Base-by-base conservation (phyloP, 2,888 invertebrate genomes). In the Lacanobia wlatinum region DNA sequence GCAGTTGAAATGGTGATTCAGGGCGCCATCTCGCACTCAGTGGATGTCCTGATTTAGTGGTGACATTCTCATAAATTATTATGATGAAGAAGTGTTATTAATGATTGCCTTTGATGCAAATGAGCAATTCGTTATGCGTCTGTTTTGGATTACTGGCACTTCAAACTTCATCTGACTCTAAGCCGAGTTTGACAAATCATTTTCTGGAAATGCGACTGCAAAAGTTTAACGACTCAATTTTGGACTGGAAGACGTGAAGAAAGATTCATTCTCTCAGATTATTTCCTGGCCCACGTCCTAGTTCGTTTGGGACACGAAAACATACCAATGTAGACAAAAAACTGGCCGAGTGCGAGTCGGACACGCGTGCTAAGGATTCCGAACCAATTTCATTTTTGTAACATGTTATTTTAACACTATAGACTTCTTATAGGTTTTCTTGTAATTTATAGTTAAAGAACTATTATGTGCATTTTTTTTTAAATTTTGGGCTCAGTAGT, bases 21-120 rank as follows among this genome's bases (percentile, higher is more conserved):
- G 74, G 73, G 73, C 62, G 82, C 79, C 87, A 81, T 83, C 78
- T 74, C 60, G 70, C 40, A 38, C 70, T 64, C 70, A 76, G 67
- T 60, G 80, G 76, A 79, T 78, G 77, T 78, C 70, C 83, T 91
- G 91, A 92, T 91, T 91, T 91, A 92, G 87, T 86, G 83, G 86
- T 73, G 87, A 87, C 88, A 83, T 87, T 87, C 83, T 77, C 85
- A 81, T 88, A 87, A 90, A 87, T 88, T 90, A 90, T 86, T 80
- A 81, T 80, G 78, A 83, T 62, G 72, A 66, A 80, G 69, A 76
- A 72, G 70, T 76, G 79, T 85, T 84, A 85, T 83, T 83, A 84
- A 82, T 83, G 78, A 73, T 65, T 67, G 70, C 23, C 63, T 75
- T 79, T 77, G 79, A 78, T 81, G 75, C 63, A 56, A 70, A 75